Percentiles rank a stretch among this genome's conserved stretches.
Conservation (phyloP, 1,140 invertebrate species). For the Euura saliciscinereae region DNA sequence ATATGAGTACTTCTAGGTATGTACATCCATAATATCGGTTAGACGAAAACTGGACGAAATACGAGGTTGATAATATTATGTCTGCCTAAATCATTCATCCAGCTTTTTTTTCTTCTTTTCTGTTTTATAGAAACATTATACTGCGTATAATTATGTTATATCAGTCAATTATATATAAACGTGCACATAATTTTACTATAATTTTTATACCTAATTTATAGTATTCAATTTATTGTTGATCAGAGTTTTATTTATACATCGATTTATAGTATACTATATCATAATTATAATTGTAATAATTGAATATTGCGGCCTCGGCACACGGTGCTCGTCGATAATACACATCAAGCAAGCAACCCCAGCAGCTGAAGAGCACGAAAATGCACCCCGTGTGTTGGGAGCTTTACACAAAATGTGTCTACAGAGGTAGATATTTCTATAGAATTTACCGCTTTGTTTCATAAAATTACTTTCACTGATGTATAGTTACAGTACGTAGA, state of each 20-base stretch:
- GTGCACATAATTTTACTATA: neutral
- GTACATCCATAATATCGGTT: neutral
- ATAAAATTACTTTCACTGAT: neutral
- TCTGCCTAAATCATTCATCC: too few species aligned
- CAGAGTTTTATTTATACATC: neutral
- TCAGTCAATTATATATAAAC: neutral
- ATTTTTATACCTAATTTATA: constrained; percentile 12
- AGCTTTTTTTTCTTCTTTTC: constrained; percentile 15
- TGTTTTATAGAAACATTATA: constrained; percentile 29
- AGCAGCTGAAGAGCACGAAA: too few species aligned
- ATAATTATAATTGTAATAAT: too few species aligned
- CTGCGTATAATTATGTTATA: constrained; percentile 16
- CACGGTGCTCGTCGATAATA: too few species aligned
- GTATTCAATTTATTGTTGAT: constrained; percentile 19
- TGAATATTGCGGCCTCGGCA: too few species aligned
- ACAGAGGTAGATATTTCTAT: neutral
- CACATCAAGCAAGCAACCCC: too few species aligned
- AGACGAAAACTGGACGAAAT: neutral
- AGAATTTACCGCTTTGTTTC: neutral
- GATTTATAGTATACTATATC: neutral
- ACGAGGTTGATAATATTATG: neutral
- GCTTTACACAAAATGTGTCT: neutral
- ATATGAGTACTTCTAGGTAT: neutral
- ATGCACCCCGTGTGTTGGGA: too few species aligned
- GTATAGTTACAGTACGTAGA: neutral